Percentiles rank a stretch among this genome's conserved stretches.
These are phyloP conservation scores for Cyprinodon diabolis DNA, from an alignment of 2,797 vertebrate genomes.

Conservation along the genomic window DNA sequence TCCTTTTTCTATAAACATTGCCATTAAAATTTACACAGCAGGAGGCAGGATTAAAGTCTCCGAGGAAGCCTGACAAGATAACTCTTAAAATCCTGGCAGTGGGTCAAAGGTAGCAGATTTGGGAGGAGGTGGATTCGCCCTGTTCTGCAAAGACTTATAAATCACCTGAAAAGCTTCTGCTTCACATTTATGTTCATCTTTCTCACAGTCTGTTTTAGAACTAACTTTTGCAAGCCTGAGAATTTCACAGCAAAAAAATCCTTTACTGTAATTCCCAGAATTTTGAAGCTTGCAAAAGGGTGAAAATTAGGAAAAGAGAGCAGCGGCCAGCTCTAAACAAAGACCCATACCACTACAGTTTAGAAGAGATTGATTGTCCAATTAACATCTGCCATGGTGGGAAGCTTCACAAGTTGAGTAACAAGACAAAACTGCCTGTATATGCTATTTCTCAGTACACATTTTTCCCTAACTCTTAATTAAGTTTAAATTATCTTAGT, in stretches of 20 bases:
- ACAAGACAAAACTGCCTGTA: conserved; percentile 67
- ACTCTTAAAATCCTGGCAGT: conserved; percentile 70
- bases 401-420: conserved; percentile 60
- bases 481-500: background rate
- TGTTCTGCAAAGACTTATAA: conserved; percentile 66
- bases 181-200: conserved; percentile 58
- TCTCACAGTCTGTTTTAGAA: conserved; percentile 20
- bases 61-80: conserved; percentile 68
- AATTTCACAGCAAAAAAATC: conserved; percentile 65
- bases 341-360: conserved; percentile 59
- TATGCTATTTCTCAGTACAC: conserved; percentile 6
- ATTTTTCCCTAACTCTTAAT: background rate
- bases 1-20: conserved; percentile 69
- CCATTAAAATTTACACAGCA: conserved; percentile 53
- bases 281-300: conserved; percentile 60
- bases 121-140: conserved; percentile 54
- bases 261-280: conserved; percentile 57
- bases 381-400: conserved; percentile 70
- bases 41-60: conserved; percentile 52
- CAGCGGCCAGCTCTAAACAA: conserved; percentile 53
- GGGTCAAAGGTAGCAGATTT: conserved; percentile 70
- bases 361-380: conserved; percentile 80
- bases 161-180: conserved; percentile 59
- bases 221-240: conserved; percentile 41
- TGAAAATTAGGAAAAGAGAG: conserved; percentile 67